Conservation (phyloP, 2,113 vertebrate species). For the Romanogobio albipinnatus region DNA sequence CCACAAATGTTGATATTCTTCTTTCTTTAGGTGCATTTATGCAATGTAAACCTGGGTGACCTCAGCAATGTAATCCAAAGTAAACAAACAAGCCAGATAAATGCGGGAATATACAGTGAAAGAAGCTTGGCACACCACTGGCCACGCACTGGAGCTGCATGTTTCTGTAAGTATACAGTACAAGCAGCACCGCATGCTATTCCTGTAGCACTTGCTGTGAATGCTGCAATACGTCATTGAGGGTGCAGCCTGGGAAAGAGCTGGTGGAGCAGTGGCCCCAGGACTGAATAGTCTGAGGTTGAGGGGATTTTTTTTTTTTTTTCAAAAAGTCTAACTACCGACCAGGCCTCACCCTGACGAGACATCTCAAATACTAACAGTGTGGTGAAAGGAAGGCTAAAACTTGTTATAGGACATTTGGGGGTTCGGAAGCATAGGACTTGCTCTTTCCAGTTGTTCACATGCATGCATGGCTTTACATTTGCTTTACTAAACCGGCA, state of each 20-base stretch:
- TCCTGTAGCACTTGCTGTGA: slow-evolving; percentile 33
- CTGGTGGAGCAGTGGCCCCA: slow-evolving; percentile 40
- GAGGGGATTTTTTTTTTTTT: slow-evolving; percentile 49
- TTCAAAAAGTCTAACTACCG: slow-evolving; percentile 6
- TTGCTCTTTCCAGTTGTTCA: neutral
- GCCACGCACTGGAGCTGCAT: slow-evolving; percentile 18
- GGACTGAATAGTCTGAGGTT: slow-evolving; percentile 54
- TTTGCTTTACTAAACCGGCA: neutral
- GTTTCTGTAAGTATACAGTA: slow-evolving; percentile 41
- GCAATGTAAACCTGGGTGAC: slow-evolving; percentile 21
- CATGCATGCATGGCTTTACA: neutral
- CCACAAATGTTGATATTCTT: neutral
- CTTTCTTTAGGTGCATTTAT: slow-evolving; percentile 9
- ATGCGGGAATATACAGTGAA: slow-evolving; percentile 50
- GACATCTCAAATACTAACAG: slow-evolving; percentile 61
- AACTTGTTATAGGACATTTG: slow-evolving; percentile 35
- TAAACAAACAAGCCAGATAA: slow-evolving; percentile 50
- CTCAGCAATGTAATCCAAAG: slow-evolving; percentile 38
- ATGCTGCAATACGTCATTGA: slow-evolving; percentile 48
- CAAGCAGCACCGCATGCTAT: slow-evolving; percentile 31
- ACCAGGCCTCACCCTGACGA: slow-evolving; percentile 56
- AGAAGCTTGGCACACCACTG: slow-evolving; percentile 41
- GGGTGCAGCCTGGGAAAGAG: slow-evolving; percentile 47
- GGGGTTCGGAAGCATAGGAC: neutral
- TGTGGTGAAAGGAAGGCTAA: slow-evolving; percentile 60